phyloP scores from a whole-genome alignment of 2,888 invertebrate genomes.

The Sinhomidia bicolor region DNA sequence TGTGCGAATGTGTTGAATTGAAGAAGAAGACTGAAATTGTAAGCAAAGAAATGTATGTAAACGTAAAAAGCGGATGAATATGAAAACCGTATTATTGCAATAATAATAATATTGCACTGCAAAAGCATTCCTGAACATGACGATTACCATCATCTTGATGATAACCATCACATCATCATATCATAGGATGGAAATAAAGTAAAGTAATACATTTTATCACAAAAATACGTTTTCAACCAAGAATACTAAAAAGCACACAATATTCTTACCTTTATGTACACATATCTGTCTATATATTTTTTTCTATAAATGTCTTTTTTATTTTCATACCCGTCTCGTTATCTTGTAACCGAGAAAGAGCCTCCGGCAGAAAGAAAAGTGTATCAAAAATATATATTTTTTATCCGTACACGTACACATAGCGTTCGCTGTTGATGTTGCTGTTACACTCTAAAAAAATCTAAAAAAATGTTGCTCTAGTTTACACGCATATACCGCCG shows the following conservation, averaged over 20 bases:
- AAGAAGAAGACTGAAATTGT: background rate
- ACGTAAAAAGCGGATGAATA: no score
- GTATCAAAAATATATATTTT: no score
- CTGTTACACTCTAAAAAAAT: no score
- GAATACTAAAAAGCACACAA: background rate
- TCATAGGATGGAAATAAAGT: slow-evolving; percentile 11
- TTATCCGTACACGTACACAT: no score
- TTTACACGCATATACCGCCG: background rate
- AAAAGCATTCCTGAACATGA: background rate
- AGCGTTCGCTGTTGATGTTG: no score
- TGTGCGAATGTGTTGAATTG: background rate
- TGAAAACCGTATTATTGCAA: no score
- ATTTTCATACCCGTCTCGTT: background rate
- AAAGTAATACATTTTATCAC: background rate
- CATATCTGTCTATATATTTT: background rate
- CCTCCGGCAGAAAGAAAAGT: background rate
- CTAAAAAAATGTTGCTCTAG: background rate
- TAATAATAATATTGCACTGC: background rate
- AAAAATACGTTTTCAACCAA: background rate
- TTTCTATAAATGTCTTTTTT: no score
- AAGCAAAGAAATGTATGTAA: background rate
- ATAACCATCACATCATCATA: no score
- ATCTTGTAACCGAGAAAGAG: background rate
- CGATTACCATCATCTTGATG: background rate
- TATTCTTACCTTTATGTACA: background rate